Evolutionary conservation across 2,797 vertebrate genomes (phyloP).

Genomic region (Hydrophis major): DNA sequence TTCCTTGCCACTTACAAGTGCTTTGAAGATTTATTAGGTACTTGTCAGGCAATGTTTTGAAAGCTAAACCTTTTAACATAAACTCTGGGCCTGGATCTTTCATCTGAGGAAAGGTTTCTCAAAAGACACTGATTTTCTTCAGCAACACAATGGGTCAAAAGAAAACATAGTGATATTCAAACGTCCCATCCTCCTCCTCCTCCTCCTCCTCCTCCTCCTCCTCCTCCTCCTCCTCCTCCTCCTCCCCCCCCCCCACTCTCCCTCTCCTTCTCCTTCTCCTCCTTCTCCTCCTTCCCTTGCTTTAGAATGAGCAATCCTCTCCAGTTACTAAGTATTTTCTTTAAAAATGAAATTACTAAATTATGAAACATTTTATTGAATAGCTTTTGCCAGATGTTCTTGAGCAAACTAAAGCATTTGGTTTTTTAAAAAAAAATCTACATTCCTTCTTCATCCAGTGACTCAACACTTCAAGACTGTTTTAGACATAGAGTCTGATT

Average conservation of each 20-base stretch:
- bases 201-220: too few species aligned
- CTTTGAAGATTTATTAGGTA: constrained; percentile 39
- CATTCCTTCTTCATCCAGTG: not conserved
- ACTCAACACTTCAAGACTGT: not conserved
- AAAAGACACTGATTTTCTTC: not conserved
- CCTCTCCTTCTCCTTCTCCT: too few species aligned
- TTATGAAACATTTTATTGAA: not conserved
- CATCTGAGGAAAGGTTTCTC: not conserved
- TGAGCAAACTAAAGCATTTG: not conserved
- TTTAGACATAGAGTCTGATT: not conserved
- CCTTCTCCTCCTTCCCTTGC: too few species aligned
- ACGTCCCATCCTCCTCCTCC: too few species aligned
- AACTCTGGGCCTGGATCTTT: not conserved
- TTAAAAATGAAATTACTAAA: not conserved
- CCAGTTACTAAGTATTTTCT: not conserved
- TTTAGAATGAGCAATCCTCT: not conserved
- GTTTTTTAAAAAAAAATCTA: too few species aligned
- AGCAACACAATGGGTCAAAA: not conserved
- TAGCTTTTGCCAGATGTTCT: not conserved
- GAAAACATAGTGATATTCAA: not conserved
- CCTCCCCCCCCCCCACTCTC: too few species aligned
- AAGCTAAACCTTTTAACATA: constrained; percentile 12
- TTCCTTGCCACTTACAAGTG: constrained; percentile 15
- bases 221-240: too few species aligned
- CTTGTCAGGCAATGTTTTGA: constrained; percentile 21